Base-by-base conservation (phyloP, 2,797 vertebrate genomes). In the Mycteria americana region DNA sequence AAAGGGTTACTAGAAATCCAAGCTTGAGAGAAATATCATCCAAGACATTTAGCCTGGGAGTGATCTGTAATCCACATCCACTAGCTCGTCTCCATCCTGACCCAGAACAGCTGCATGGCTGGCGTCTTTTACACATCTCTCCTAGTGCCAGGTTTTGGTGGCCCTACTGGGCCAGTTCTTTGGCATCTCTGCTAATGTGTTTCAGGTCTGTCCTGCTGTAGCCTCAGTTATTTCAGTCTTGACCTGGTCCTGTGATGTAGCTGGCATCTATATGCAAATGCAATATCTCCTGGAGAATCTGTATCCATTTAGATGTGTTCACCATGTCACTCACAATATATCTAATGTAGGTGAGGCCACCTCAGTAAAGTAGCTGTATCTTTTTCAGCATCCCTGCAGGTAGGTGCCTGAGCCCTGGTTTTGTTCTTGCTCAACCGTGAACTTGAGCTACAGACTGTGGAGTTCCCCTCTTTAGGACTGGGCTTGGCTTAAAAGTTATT, bases 401-500 rank as follows among this genome's bases (percentile, higher is more conserved):
- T 57, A 31, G 33, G 7, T 1, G 0, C 30, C 51, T 16, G 46
- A 92, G 62, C 25, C 25, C 37, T 6, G 2, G 4, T 73, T 94
- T 92, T 88, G 35, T 85, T 93, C 35, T 18, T 75, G 35, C 59
- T 74, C 25, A 18, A 0, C 31, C 7, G 11, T 5, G 3, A 60
- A 43, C 64, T 81, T 0, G 4, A 65, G 33, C 27, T 79, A 24
- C 46, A 46, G 64, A 18, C 7, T 41, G 23, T 80, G 57, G 57
- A 93, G 54, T 92, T 96, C 88, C 60, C 67, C 39, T 79, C 75
- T 87, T 92, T 62, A 59, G 82, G 76, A 46, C 63, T 69, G 75
- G 53, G 68, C 75, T 93, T 96, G 89, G 63, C 92, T 96, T 97
- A 69, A 81, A 96, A 97, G 80, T 95, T 93, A 46, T 37, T 97